Conservation (phyloP, 2,797 vertebrate species). For the Acanthornis magna region DNA sequence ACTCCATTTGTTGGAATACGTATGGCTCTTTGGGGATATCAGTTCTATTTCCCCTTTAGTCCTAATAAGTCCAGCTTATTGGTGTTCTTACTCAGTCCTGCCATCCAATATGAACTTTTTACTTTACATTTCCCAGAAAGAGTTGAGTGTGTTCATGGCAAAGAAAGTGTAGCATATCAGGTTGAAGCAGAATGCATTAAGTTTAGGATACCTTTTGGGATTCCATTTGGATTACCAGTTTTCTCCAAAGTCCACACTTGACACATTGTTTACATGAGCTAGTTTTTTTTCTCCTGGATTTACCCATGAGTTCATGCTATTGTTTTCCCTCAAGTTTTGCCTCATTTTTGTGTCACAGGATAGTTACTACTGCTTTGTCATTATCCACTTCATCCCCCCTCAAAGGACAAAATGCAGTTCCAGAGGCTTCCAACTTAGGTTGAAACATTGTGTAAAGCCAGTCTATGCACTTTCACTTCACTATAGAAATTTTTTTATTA, state of each 20-base stretch:
- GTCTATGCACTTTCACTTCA: background rate
- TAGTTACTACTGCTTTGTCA: background rate
- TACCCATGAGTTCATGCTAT: background rate
- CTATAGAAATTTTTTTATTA: constrained; percentile 23
- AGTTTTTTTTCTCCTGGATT: background rate
- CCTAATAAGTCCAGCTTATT: background rate
- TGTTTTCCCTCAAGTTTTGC: background rate
- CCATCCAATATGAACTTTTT: background rate
- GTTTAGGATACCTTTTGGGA: background rate
- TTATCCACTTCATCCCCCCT: background rate
- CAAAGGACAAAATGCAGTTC: background rate
- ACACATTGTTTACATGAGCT: background rate
- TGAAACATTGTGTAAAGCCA: background rate
- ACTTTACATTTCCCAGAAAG: background rate
- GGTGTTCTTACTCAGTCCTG: background rate
- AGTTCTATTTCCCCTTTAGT: background rate
- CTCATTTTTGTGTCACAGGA: background rate
- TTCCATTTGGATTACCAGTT: background rate
- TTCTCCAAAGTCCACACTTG: background rate
- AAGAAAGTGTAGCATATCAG: background rate
- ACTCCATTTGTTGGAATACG: background rate
- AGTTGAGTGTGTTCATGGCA: background rate
- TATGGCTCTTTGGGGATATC: background rate
- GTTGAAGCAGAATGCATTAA: background rate
- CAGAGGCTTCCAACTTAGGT: background rate